phyloP scores from a whole-genome alignment of 2,113 vertebrate species.

The Corythornis madagascariensis region DNA sequence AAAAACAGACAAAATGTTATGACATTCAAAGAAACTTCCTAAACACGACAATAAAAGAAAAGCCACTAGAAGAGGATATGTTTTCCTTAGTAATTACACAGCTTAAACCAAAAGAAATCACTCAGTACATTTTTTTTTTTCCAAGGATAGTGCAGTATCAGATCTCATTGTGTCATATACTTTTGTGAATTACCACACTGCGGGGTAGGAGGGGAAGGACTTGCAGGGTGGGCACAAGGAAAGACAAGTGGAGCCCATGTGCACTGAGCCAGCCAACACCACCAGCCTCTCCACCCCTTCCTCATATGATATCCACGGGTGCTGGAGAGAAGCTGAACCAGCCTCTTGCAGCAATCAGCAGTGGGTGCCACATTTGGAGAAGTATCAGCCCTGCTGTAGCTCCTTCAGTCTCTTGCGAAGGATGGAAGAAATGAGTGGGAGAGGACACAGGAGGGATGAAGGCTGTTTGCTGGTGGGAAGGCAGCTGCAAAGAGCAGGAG shows the following conservation, averaged over 20 bases:
- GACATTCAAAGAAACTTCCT: conserved; percentile 65
- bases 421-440: background rate
- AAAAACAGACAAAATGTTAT: conserved; percentile 78
- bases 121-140: background rate
- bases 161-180: background rate
- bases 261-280: background rate
- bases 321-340: background rate
- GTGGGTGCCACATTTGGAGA: background rate
- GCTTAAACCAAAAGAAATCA: conserved; percentile 43
- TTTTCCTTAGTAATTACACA: conserved; percentile 49
- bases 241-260: background rate
- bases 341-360: background rate
- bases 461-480: background rate
- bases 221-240: fast-evolving
- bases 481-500: background rate
- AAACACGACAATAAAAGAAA: conserved; percentile 45
- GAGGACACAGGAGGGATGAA: background rate
- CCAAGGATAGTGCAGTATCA: background rate
- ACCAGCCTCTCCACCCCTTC: fast-evolving
- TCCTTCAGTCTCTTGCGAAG: background rate
- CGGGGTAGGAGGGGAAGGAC: background rate
- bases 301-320: background rate
- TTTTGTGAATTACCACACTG: background rate
- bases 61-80: conserved; percentile 57
- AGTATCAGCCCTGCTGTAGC: background rate